Evolutionary conservation across 2,113 vertebrate species (phyloP), one percentile per base, ranked within the genome.

Genomic region (Alosa alosa): DNA sequence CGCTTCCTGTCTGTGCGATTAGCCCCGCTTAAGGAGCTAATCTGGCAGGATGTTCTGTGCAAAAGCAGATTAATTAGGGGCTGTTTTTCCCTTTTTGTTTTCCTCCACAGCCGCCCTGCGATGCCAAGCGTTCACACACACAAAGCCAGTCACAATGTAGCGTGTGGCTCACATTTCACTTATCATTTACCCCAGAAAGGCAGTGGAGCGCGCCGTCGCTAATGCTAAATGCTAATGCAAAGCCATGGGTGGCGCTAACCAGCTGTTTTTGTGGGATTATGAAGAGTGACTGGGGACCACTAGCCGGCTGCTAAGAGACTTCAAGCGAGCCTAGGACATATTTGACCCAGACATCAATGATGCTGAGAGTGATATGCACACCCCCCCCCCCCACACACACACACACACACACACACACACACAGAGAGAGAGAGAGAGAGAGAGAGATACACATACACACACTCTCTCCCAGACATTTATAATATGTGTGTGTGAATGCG

Each of bases 11-110:
- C 82, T 57, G 57, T 86, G 86, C 90, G 89, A 93, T 93, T 91
- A 92, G 85, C 87, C 91, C 90, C 92, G 90, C 91, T 92, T 92
- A 93, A 84, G 87, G 89, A 90, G 88, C 92, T 91, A 90, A 92
- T 92, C 92, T 91, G 86, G 89, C 90, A 88, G 90, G 88, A 91
- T 91, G 89, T 86, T 89, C 91, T 90, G 90, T 90, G 89, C 92
- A 89, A 94, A 93, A 92, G 91, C 89, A 92, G 92, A 94, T 92
- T 93, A 92, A 94, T 94, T 93, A 31, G n/a, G 6, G 25, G 25
- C 64, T 72, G 64, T 72, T 72, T 72, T 49, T 13, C 47, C 47
- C 8, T 22, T 22, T 31, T 9, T 68, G n/a, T 68, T 68, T 68
- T 68, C 25, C 25, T 72, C 64, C 25, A 91, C 88, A 90, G 90